These are phyloP conservation scores for Drepana arcuata DNA, from an alignment of 1,140 invertebrate genomes.

Conservation along the genomic window DNA sequence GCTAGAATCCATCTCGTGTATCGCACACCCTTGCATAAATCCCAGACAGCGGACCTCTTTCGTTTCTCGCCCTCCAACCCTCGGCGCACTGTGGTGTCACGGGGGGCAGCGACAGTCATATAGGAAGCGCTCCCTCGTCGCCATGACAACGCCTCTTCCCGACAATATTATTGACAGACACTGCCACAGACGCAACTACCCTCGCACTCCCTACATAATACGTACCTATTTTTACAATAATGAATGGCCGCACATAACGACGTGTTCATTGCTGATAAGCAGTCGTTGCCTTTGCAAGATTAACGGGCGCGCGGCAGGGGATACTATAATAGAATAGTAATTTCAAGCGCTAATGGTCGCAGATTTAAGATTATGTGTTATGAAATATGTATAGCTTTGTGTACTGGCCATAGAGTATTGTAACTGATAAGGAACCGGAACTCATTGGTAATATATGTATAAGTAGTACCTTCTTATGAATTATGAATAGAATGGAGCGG, in stretches of 20 bases:
- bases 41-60: conserved; percentile 48
- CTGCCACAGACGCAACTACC: conserved; percentile 36
- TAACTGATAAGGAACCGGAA: too few species aligned
- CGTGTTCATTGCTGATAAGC: conserved; percentile 47
- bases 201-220: conserved; percentile 14
- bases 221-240: conserved; percentile 34
- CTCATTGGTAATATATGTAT: too few species aligned
- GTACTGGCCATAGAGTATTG: too few species aligned
- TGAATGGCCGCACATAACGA: conserved; percentile 39
- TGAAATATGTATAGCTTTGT: too few species aligned
- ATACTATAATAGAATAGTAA: too few species aligned
- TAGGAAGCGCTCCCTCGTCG: conserved; percentile 54
- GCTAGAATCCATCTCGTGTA: conserved; percentile 5
- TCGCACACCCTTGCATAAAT: conserved; percentile 39
- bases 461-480: too few species aligned
- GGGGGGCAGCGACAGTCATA: conserved; percentile 54
- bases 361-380: too few species aligned
- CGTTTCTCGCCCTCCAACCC: conserved; percentile 49
- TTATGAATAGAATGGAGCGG: conserved; percentile 37
- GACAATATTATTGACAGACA: conserved; percentile 62
- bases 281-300: conserved; percentile 21
- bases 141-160: conserved; percentile 59
- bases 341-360: conserved; percentile 10
- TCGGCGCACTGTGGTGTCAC: conserved; percentile 45
- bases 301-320: too few species aligned